A percentile compares a stretch with the other conserved stretches of the same genome.
phyloP scores from a whole-genome alignment of 2,113 vertebrate species.

The Sapajus apella region DNA sequence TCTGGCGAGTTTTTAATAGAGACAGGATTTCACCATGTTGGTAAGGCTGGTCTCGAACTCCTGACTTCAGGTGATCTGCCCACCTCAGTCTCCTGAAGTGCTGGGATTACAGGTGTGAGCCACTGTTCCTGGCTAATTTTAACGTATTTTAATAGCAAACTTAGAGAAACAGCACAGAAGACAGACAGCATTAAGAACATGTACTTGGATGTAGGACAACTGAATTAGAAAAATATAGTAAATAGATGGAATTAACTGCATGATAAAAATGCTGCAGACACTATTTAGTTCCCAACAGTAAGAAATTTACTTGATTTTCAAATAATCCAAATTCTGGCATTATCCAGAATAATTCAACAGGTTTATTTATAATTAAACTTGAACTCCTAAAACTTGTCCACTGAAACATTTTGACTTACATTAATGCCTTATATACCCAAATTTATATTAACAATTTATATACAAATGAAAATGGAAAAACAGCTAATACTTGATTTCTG shows the following conservation, averaged over 20 bases:
- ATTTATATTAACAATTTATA: background rate
- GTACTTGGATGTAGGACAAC: background rate
- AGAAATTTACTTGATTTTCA: background rate
- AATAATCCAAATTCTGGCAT: background rate
- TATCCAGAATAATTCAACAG: background rate
- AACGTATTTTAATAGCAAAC: slow-evolving; percentile 93
- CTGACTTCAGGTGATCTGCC: no score
- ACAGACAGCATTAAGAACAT: slow-evolving; percentile 88
- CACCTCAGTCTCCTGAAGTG: no score
- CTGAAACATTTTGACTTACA: background rate
- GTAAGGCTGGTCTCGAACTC: no score
- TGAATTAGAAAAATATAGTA: background rate
- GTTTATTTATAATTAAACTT: background rate
- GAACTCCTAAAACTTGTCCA: background rate
- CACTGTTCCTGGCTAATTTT: slow-evolving; percentile 72
- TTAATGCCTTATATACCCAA: background rate
- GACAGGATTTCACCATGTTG: no score
- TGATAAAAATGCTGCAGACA: background rate
- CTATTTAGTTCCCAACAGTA: background rate
- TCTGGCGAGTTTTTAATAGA: no score
- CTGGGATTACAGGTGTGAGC: no score
- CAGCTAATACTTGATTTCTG: background rate
- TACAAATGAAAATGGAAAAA: background rate
- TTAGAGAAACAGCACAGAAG: slow-evolving; percentile 92
- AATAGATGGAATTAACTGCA: background rate